phyloP scores from a whole-genome alignment of 2,113 vertebrate species.

The Notarius lentiginosus region DNA sequence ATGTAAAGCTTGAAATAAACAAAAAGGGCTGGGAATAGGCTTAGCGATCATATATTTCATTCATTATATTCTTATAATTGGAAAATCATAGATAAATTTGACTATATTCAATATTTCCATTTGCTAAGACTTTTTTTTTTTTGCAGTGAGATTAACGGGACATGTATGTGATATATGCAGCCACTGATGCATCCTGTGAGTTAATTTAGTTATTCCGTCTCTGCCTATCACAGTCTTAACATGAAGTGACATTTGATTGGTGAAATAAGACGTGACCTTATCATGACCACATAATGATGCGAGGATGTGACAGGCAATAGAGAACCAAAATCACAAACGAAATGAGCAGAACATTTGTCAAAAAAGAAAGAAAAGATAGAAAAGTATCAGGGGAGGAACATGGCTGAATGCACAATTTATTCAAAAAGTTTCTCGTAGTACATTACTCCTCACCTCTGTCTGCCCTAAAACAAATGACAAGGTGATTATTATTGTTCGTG shows the following conservation, averaged over 20 bases:
- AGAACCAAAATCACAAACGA: background rate
- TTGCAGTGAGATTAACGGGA: background rate
- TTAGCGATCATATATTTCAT: background rate
- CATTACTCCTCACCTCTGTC: background rate
- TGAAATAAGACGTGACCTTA: background rate
- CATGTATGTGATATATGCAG: background rate
- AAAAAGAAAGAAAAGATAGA: background rate
- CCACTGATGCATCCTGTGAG: background rate
- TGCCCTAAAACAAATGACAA: constrained; percentile 3
- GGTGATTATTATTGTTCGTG: background rate
- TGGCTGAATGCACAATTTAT: background rate
- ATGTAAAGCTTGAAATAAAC: background rate
- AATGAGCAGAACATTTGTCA: background rate
- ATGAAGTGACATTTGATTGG: background rate
- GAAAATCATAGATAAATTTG: background rate
- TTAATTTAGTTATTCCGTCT: background rate
- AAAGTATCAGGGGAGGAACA: background rate
- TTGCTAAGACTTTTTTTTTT: background rate
- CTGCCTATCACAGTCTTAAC: background rate
- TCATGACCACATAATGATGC: background rate
- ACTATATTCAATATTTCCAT: background rate
- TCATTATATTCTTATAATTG: too few species aligned
- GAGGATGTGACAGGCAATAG: too few species aligned
- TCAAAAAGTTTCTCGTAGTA: background rate
- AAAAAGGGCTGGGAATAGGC: background rate